These are phyloP conservation scores for Stichopus chloronotus DNA, from an alignment of 35 echinoderm and acorn worm species.

Conservation along the genomic window DNA sequence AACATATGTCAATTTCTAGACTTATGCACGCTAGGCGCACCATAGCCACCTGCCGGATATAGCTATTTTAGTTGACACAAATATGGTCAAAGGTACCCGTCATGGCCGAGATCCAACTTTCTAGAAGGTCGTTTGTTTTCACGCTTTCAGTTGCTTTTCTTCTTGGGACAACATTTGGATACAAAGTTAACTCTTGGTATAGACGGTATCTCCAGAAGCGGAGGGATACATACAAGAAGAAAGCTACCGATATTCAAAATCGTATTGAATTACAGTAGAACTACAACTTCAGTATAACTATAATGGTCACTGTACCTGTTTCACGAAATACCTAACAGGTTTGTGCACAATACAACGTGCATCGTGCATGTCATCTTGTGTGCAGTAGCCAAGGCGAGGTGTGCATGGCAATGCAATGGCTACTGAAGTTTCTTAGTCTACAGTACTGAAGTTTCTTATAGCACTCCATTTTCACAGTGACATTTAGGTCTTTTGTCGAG, in stretches of 20 bases:
- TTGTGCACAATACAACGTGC: too few species aligned
- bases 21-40: neutral
- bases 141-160: constrained; percentile 54
- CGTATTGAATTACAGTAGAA: constrained; percentile 47
- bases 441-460: too few species aligned
- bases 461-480: too few species aligned
- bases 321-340: constrained; percentile 23
- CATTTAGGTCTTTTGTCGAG: too few species aligned
- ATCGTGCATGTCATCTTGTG: too few species aligned
- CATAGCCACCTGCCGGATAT: neutral
- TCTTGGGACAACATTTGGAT: constrained; percentile 53
- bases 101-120: neutral
- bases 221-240: constrained; percentile 59
- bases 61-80: neutral
- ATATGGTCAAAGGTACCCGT: neutral
- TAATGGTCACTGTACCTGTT: neutral
- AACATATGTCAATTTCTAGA: neutral
- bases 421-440: too few species aligned
- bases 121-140: neutral
- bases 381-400: too few species aligned
- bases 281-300: neutral
- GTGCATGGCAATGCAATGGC: too few species aligned
- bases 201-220: constrained; percentile 67
- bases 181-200: constrained; percentile 72
- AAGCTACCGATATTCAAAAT: constrained; percentile 68